Base-by-base conservation (phyloP, 2,888 invertebrate species). In the Apamea anceps region DNA sequence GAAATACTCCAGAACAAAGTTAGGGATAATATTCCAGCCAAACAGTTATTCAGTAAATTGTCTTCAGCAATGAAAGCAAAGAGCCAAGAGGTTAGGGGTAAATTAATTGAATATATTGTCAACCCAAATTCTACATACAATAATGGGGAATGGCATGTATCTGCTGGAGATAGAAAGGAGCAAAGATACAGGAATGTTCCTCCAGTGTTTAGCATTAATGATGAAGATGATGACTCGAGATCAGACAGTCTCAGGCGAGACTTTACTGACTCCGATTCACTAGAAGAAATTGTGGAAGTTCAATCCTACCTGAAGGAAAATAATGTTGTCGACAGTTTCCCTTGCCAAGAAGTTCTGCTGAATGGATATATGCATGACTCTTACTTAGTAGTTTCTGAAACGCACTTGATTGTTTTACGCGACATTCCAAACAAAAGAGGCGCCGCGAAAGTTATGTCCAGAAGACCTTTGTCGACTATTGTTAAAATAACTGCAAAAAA, bases 401-500 rank as follows among this genome's bases (percentile, higher is more conserved):
- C 98, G 63, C 99, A 99, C 95, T 97, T 99, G 91, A 98, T 98
- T 91, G 98, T 99, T 75, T 97, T 99, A 89, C 97, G 99, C 71
- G 98, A 98, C 91, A 97, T 98, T 85, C 97, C 98, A 25, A 98
- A 98, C 82, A 97, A 98, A 87, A 98, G 98, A 91, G 99, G 98
- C 2, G 97, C 98, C 87, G 99, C 98, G 0, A 98, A 98, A 93
- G 98, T 99, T 0, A 98, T 99, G 91, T 98, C 99, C 0, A 98
- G 99, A 84, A 97, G 99, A 77, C 98, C 99, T 0, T 97, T 99
- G 76, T 98, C 99, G 4, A 98, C 99, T 74, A 99, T 99, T 90
- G 99, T 99, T 15, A 99, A 99, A 97, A 99, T 99, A 84, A 99
- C 99, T 1, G 99, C 99, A 21, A 99, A 99, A 94, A 99, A 99